Base-by-base conservation (phyloP, 2,797 vertebrate species). In the Bovichtus diacanthus region DNA sequence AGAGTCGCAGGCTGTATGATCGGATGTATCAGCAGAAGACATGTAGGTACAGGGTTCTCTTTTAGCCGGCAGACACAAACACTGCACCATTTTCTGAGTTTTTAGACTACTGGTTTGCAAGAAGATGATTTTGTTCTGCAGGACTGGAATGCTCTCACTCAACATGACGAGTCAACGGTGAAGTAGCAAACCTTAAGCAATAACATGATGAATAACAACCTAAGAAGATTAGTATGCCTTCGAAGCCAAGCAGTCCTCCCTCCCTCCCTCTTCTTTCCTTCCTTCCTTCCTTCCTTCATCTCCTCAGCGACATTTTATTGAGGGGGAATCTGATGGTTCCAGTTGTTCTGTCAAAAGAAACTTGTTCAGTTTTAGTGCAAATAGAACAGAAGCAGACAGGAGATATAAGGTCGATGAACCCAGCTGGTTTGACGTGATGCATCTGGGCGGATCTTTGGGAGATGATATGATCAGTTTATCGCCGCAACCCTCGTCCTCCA, bases 301-400 rank as follows among this genome's bases (percentile, higher is more conserved):
- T 80, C 47, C 53, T 90, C 55, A 36, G 55, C 50, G 66, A 80
- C 54, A 47, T 69, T 80, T 70, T 54, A 60, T 51, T 41, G 49
- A 50, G 44, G 67, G 50, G 49, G 50, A 11, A 18, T 80, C 56
- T 68, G 78, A 84, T 77, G 62, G 79, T 88, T 90, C 86, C 78
- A 80, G 84, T 88, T 85, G 78, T 91, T 91, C 80, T 79, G 80
- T 87, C 84, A 78, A 90, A 87, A 87, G 76, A 87, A 91, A 89
- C 81, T 85, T 68, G 67, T 88, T 85, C 77, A 89, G 84, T 91
- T 93, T 93, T 95, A 95, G 95, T 95, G 94, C 95, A 95, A 95
- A 95, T 92, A 88, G 89, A 94, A 95, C 87, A 92, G 88, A 95
- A 95, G 93, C 88, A 84, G 87, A 93, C 84, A 83, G 78, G 68